These are phyloP conservation scores for Aix galericulata DNA, from an alignment of 2,113 vertebrate genomes.

Conservation along the genomic window DNA sequence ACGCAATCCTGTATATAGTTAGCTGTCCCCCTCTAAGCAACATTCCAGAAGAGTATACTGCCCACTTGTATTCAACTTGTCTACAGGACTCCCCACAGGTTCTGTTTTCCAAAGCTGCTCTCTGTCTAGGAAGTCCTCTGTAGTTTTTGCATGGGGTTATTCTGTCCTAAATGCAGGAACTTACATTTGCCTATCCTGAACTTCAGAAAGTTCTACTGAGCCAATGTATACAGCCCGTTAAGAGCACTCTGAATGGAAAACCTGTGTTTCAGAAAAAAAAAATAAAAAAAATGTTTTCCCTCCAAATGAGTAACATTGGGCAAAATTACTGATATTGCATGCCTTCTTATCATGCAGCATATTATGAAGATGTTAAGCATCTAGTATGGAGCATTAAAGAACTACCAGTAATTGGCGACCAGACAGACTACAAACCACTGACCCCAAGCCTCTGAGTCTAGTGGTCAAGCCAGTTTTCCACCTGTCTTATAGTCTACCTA, in stretches of 20 bases:
- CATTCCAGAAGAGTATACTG: background rate
- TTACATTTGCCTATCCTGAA: constrained; percentile 21
- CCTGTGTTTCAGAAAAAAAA: background rate
- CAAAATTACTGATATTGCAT: background rate
- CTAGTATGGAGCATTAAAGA: background rate
- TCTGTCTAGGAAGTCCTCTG: background rate
- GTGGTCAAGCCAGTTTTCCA: background rate
- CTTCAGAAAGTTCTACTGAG: background rate
- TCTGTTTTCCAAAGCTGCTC: background rate
- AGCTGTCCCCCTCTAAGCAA: background rate
- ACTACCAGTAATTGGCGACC: background rate
- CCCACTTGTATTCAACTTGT: background rate
- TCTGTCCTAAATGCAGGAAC: background rate
- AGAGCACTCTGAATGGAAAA: background rate
- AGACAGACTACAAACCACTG: background rate
- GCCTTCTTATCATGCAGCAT: background rate
- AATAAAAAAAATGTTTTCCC: background rate
- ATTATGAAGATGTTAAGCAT: background rate
- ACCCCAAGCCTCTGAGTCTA: background rate
- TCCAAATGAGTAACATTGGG: background rate
- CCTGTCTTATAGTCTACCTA: background rate
- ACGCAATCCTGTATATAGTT: background rate
- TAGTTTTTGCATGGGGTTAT: background rate
- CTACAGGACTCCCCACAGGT: background rate
- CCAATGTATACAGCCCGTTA: background rate